Base-by-base conservation (phyloP, 2,113 vertebrate species). In the Tonatia bakeri region DNA sequence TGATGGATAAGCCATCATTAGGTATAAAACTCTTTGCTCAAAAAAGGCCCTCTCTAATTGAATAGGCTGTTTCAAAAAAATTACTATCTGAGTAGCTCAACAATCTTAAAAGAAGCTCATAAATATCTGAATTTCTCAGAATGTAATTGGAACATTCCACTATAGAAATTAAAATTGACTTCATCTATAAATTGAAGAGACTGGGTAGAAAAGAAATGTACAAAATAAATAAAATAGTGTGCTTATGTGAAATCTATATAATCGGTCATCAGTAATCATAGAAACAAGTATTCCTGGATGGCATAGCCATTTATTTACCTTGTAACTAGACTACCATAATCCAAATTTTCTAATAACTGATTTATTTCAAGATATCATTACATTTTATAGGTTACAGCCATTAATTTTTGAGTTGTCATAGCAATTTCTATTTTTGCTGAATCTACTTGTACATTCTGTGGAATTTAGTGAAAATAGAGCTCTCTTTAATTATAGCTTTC, bases 401-500 rank as follows among this genome's bases (percentile, higher is more conserved):
- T 64, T 95, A 69, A 45, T 93, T 64, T 93, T 91, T 85, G n/a
- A 93, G 80, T 94, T 61, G 65, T 56, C 19, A 96, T 26, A 91
- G 28, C 56, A 89, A 70, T 79, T 88, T 91, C 6, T 87, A 76
- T 36, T 61, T 95, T 90, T 40, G 45, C 36, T 79, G 54, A 95
- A 70, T 11, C n/a, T 82, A 94, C 20, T 79, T 87, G 56, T 4
- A 91, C 76, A 77, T 11, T 88, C 61, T 81, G 20, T 52, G 90
- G 33, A 94, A 97, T 79, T 84, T 91, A 81, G 7, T 90, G 80
- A 96, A 93, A 87, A 75, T 15, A 54, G 54, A 40, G 7, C 1
- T 64, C 8, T 92, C 45, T 88, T 76, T 82, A 87, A 52, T 73
- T 91, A 90, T 70, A 75, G 0, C 10, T 45, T 86, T 43, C 67